Percentiles rank a stretch among this genome's conserved stretches.
Evolutionary conservation across 2,113 vertebrate species (phyloP).

Genomic region (Polypterus bichir): DNA sequence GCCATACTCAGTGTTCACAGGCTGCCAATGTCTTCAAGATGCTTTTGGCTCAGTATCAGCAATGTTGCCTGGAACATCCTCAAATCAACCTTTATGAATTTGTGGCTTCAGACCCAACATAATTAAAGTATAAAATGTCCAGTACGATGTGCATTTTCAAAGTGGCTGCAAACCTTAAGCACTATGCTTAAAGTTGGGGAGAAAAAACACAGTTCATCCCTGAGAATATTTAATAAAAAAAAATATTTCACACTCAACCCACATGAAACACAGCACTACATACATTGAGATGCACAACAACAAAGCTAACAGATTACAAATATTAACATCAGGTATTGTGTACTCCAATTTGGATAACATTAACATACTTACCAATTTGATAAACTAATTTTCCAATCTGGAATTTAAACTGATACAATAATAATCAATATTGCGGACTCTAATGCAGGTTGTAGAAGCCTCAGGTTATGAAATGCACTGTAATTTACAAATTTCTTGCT

Average conservation of each 20-base stretch:
- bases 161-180: no score
- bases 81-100: no score
- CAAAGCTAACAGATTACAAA: constrained; percentile 33
- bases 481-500: no score
- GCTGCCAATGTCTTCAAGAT: no score
- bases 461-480: no score
- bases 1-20: no score
- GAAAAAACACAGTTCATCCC: constrained; percentile 25
- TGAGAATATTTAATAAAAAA: constrained; percentile 31
- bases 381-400: constrained; percentile 98
- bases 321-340: constrained; percentile 38
- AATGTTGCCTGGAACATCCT: no score
- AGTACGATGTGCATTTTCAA: no score
- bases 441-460: constrained; percentile 14
- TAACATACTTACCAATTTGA: constrained; percentile 91
- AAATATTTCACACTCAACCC: constrained; percentile 15
- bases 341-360: constrained; percentile 76
- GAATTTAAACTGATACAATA: constrained; percentile 58
- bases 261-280: constrained; percentile 14
- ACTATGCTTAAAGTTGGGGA: no score
- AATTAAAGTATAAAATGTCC: no score
- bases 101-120: no score
- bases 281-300: constrained; percentile 7
- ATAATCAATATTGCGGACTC: constrained; percentile 13
- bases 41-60: no score